Base-by-base conservation (phyloP, 2,888 invertebrate genomes). In the Cheilosia impressa region DNA sequence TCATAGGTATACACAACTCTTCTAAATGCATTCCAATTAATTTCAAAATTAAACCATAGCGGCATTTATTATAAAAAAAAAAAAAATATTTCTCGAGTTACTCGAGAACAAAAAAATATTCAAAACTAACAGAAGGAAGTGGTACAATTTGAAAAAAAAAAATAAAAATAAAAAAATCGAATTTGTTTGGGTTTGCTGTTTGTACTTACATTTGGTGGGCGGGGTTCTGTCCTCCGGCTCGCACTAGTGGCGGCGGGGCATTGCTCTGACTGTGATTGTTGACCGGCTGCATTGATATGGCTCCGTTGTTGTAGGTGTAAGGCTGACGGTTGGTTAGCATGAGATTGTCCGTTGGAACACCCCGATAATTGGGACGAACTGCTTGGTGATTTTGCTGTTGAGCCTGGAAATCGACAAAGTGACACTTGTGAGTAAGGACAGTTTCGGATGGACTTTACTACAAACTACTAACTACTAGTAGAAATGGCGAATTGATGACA, bases 191-290 rank as follows among this genome's bases (percentile, higher is more conserved):
- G 13, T 43, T 57, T 41, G 22, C 24, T 4, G 1, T 76, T 77
- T 68, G 15, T 69, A 91, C 92, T 91, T 90, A 92, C 92, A 92
- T 90, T 77, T 76, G 85, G 87, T 91, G 92, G 89, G 89, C 90
- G 78, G 90, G 84, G 87, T 89, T 90, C 87, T 91, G 92, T 43
- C 94, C 94, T 89, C 93, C 93, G 55, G 94, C 92, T 90, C 94
- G 93, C 89, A 94, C 94, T 80, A 94, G 92, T 60, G 94, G 94
- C 77, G 94, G 94, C 87, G 94, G 94, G 82, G 93, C 93, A 91
- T 94, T 94, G n/a, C 89, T 90, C 47, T 91, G 91, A 0, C 89
- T 88, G 80, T 90, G 91, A 78, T 82, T 91, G 71, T 90, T 91
- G 17, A 91, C 91, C 53, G 91, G 90, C 75, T 91, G 91, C 91